Conservation (phyloP, 2,113 vertebrate species). For the Pseudopipra pipra region DNA sequence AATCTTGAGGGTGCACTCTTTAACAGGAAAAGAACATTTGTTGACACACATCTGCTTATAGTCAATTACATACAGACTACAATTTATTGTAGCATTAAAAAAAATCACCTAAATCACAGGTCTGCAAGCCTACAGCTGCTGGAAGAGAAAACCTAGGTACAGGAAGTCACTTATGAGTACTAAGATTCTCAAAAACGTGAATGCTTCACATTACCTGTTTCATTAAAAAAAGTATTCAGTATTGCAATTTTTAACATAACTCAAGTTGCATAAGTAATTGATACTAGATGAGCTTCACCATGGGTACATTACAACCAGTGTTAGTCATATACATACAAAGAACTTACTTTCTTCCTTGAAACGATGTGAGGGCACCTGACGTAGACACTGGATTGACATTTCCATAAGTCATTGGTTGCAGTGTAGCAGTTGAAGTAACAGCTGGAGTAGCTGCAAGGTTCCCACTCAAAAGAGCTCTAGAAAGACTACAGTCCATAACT, state of each 20-base stretch:
- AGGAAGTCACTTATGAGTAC: neutral
- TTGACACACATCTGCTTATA: neutral
- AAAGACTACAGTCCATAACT: conserved; percentile 40
- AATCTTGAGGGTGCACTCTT: neutral
- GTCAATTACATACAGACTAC: neutral
- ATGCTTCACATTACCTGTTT: neutral
- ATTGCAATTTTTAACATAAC: neutral
- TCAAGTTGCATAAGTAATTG: neutral
- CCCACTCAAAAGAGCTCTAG: conserved; percentile 54
- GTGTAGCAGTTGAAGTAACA: neutral
- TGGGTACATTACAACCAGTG: neutral
- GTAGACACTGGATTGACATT: conserved; percentile 32
- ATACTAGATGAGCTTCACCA: neutral
- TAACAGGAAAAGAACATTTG: neutral
- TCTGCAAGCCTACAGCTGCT: neutral
- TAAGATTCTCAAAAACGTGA: neutral
- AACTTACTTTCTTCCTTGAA: conserved; percentile 81
- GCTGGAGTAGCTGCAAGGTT: neutral
- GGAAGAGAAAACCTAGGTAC: neutral
- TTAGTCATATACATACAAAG: neutral
- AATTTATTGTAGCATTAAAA: neutral
- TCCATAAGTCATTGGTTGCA: conserved; percentile 36
- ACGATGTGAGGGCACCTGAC: neutral
- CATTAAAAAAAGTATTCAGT: neutral
- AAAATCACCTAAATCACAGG: neutral